phyloP scores from a whole-genome alignment of 2,113 vertebrate species.

The Saccopteryx bilineata region DNA sequence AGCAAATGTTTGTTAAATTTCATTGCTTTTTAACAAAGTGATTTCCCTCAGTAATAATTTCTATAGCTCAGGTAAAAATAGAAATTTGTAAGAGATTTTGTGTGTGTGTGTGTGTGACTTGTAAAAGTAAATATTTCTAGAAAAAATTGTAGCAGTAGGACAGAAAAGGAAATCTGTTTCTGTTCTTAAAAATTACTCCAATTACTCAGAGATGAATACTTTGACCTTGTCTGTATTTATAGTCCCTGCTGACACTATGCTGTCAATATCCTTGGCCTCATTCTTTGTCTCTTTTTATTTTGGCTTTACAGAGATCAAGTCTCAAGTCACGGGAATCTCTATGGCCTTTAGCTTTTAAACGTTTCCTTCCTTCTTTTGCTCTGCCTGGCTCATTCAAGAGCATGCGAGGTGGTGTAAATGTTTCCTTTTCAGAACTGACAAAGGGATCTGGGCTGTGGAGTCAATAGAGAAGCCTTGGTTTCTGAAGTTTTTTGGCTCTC shows the following conservation, averaged over 20 bases:
- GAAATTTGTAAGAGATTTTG: background rate
- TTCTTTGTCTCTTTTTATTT: conserved; percentile 58
- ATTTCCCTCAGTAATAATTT: conserved; percentile 52
- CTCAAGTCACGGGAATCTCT: conserved; percentile 46
- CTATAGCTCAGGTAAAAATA: conserved; percentile 61
- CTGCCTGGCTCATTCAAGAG: conserved; percentile 3
- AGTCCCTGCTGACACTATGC: background rate
- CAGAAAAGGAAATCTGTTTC: conserved; percentile 48
- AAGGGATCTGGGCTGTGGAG: background rate
- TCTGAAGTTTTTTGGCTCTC: background rate
- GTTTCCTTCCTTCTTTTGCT: conserved; percentile 32
- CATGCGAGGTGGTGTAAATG: background rate
- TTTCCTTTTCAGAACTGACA: conserved; percentile 49
- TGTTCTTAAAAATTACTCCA: conserved; percentile 8
- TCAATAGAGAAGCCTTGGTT: background rate
- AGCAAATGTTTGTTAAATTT: conserved; percentile 49
- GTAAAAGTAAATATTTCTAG: conserved; percentile 36
- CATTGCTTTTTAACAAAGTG: conserved; percentile 49
- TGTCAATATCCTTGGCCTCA: background rate
- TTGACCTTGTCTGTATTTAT: background rate
- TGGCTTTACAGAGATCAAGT: conserved; percentile 53
- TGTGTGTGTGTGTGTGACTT: background rate
- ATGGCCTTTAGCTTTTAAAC: background rate
- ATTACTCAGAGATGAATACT: conserved; percentile 21
- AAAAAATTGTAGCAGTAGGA: conserved; percentile 41